These are phyloP conservation scores for Lordiphosa collinella DNA, from an alignment of 1,140 invertebrate genomes.

Conservation along the genomic window DNA sequence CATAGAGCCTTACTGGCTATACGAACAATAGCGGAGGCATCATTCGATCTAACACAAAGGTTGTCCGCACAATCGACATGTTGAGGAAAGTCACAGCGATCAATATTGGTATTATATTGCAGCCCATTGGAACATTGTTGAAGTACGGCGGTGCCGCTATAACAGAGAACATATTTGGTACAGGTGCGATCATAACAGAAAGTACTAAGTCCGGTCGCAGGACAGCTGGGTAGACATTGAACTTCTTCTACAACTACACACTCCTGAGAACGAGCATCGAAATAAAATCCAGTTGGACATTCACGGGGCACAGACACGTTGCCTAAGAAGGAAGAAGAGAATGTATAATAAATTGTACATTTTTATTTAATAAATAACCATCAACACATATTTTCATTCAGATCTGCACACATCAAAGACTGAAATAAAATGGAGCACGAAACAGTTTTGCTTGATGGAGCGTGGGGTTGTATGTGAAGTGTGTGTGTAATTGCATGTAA, in stretches of 20 bases:
- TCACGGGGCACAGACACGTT: conserved; percentile 23
- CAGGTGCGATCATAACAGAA: conserved; percentile 69
- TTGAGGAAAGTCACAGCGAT: conserved; percentile 71
- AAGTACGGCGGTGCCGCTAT: conserved; percentile 37
- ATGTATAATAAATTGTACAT: not conserved
- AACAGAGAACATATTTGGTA: conserved; percentile 70
- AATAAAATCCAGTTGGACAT: conserved; percentile 30
- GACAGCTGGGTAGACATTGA: conserved; percentile 48
- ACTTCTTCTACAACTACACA: conserved; percentile 42
- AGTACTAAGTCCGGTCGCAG: conserved; percentile 33
- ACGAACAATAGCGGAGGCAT: conserved; percentile 49
- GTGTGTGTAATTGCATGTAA: no score
- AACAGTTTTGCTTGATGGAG: no score
- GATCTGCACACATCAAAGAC: no score
- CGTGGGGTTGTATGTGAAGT: no score
- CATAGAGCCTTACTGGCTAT: conserved; percentile 59
- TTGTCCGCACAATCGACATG: conserved; percentile 71
- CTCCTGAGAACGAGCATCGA: conserved; percentile 53
- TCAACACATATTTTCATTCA: no score
- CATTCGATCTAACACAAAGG: conserved; percentile 52
- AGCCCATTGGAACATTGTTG: conserved; percentile 54
- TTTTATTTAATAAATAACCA: no score
- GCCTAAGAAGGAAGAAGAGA: conserved; percentile 5
- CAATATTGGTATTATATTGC: conserved; percentile 61
- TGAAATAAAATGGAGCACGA: no score